Base-by-base conservation (phyloP, 2,113 vertebrate species). In the Leptobrachium ailaonicum region DNA sequence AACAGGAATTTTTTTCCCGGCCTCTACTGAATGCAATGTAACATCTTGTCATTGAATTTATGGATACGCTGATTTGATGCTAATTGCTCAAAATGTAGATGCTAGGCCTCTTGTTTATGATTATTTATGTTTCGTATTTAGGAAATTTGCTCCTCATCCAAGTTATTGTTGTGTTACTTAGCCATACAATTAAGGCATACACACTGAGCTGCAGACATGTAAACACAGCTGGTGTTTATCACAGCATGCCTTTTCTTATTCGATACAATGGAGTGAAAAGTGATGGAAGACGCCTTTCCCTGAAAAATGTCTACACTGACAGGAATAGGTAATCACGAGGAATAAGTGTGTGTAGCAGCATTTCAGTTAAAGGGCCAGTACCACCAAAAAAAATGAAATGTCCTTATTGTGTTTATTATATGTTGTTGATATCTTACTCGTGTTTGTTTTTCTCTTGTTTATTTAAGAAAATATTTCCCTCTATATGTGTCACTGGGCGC, bases 221-320 rank as follows among this genome's bases (percentile, higher is more conserved):
- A 79, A 71, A 79, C 68, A 79, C 76, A 79, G 76, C 76, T 79
- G 76, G 45, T 79, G 68, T 71, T 71, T 71, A 53, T 71, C 53
- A 42, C 41, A 45, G 20, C 67, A 60, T 8, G 14, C 4, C 8
- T 63, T 60, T 73, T 54, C 40, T 54, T 44, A 43, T 6, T 9
- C 50, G 40, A 20, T n/a, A 64, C 41, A 71, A n/a, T 2, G 14
- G 6, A 40, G 60, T 14, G 10, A 71, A 63, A 62, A 53, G 1
- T 20, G 32, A 79, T 41, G 14, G 6, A 41, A 10, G 13, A 12
- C 2, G 9, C 50, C 10, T 60, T 60, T 50, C 47, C 47, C 47
- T 50, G 47, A 4, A 50, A 32, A 50, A 50, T 50, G 8, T 50
- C 4, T 50, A 5, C 4, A 50, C 4, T 50, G 8, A 50, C 8